Conservation (phyloP, 1,140 invertebrate species). For the Cyclargus thomasi region DNA sequence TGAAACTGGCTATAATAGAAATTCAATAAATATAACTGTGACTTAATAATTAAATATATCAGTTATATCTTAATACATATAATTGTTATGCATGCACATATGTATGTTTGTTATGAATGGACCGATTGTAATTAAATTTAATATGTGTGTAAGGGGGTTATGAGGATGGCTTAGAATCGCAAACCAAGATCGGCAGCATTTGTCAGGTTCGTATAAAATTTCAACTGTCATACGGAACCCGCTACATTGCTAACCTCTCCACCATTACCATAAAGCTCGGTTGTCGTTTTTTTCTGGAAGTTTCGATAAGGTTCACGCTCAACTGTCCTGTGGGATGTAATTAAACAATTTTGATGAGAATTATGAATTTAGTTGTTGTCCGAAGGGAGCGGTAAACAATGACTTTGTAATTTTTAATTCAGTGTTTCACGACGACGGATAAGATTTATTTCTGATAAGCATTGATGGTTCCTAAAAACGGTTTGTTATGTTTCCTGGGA, state of each 20-base stretch:
- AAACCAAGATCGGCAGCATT: no score
- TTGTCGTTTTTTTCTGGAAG: slow-evolving; percentile 25
- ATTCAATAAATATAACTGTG: no score
- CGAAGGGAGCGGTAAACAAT: slow-evolving; percentile 35
- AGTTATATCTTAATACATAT: no score
- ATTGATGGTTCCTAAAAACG: not conserved
- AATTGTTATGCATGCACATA: no score
- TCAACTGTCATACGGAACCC: not conserved
- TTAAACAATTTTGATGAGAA: slow-evolving; percentile 65
- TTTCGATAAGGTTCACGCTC: slow-evolving; percentile 39
- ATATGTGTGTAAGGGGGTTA: no score
- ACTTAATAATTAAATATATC: no score
- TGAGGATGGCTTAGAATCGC: no score
- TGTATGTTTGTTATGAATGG: no score
- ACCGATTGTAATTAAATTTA: no score
- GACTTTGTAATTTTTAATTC: slow-evolving; percentile 26
- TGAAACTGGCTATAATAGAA: no score
- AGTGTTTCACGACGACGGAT: slow-evolving; percentile 15
- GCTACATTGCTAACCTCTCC: not conserved
- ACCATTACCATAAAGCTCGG: not conserved
- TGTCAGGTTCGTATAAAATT: no score
- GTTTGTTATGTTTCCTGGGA: slow-evolving; percentile 9
- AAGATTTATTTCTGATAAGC: slow-evolving; percentile 14
- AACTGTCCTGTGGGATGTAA: slow-evolving; percentile 55
- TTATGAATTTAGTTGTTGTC: slow-evolving; percentile 65